Base-by-base conservation (phyloP, 1,140 invertebrate genomes). In the Scaptomyza graminum region DNA sequence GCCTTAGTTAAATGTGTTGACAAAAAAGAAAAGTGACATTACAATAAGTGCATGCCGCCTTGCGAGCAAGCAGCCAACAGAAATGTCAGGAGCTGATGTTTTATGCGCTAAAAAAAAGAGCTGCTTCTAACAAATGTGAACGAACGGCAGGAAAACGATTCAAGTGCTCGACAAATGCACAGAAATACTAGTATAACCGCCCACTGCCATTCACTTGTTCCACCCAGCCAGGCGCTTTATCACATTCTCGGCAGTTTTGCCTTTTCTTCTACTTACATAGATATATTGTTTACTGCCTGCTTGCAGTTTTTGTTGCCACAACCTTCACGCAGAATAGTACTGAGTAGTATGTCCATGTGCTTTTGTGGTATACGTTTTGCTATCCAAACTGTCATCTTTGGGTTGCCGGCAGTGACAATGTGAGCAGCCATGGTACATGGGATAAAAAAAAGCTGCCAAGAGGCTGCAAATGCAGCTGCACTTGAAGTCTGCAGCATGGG, bases 331-430 rank as follows among this genome's bases (percentile, higher is more conserved):
- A 50, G 61, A 79, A 79, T 83, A 62, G 37, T n/a, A 41, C 12
- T 41, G n/a, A 41, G 37, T 41, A 41, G 37, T 41, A 34, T 82
- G 64, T 74, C 61, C 52, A 49, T 73, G 59, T 37, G 70, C 37
- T 47, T 49, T 83, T 67, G 57, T 82, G 79, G 77, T 81, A 74
- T 74, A 81, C 79, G 74, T 70, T 74, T 60, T 66, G 75, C 79
- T 60, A 78, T 79, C 75, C 70, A 64, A 75, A 79, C 66, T 82
- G 79, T 83, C 79, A 83, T 82, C 66, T 75, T 75, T 83, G 55
- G 37, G 25, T 13, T 59, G 44, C 46, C 52, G 11, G 51, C 31
- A 63, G 57, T 73, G 74, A 72, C 76, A 56, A 54, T 76, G 74
- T 61, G 60, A 44, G 68, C 61, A 31, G 61, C 44, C 44, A 28